Evolutionary conservation across 2,888 invertebrate genomes (phyloP).

Genomic region (Cryptus viduatorius): DNA sequence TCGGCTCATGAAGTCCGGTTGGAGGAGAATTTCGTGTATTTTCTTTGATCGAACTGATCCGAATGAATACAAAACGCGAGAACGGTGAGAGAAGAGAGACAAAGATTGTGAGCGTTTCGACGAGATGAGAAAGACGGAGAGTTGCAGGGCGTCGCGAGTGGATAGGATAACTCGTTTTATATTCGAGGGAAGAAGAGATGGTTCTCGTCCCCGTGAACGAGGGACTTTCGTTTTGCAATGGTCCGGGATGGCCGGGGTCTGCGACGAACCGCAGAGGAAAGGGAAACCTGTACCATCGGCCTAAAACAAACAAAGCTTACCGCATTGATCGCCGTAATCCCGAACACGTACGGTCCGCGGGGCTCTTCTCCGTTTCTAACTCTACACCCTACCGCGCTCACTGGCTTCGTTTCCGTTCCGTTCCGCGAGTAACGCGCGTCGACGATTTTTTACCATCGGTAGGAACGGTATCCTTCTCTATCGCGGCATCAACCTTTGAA

Average conservation of each 20-base stretch:
- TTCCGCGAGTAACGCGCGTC: constrained; percentile 41
- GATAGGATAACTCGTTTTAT: constrained; percentile 45
- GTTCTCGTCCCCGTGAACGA: neutral
- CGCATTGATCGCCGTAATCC: constrained; percentile 83
- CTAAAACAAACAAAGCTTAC: constrained; percentile 82
- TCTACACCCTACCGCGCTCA: constrained; percentile 18
- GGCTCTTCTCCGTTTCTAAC: constrained; percentile 44
- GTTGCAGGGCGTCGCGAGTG: constrained; percentile 38
- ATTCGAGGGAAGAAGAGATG: constrained; percentile 38
- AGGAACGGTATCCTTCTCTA: constrained; percentile 27
- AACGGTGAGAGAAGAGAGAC: constrained; percentile 6
- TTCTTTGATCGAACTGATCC: constrained; percentile 56
- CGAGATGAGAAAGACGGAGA: constrained; percentile 41
- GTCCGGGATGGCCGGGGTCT: neutral
- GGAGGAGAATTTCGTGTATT: constrained; percentile 47
- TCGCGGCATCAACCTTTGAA: constrained; percentile 58
- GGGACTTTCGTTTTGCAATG: neutral
- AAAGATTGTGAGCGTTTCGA: constrained; percentile 35
- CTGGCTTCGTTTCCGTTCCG: constrained; percentile 61
- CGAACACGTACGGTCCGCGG: constrained; percentile 77
- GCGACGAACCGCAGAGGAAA: constrained; percentile 55
- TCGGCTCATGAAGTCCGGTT: constrained; percentile 23
- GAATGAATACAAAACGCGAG: constrained; percentile 71
- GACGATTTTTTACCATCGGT: constrained; percentile 26
- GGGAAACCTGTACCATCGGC: constrained; percentile 71